Base-by-base conservation (phyloP, 2,888 invertebrate genomes). In the Synergus japonicus region DNA sequence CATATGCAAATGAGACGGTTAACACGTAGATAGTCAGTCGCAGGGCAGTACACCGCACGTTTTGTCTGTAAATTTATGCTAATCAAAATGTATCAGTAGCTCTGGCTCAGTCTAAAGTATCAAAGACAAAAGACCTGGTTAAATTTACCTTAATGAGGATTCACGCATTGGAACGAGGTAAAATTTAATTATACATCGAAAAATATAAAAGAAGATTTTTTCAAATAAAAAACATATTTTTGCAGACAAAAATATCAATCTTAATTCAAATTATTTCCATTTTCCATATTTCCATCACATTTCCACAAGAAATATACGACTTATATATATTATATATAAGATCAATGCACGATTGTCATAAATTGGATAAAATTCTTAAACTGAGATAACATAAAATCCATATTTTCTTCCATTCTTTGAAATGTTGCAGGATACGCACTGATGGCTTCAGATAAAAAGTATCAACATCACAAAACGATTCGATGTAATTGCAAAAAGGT, bases 61-160 rank as follows among this genome's bases (percentile, higher is more conserved):
- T 89, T 87, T 85, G 88, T 87, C 91, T 89, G 90, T 89, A 90
- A 91, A 91, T 92, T 88, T 91, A 92, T 91, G 92, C 89, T 91
- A 92, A 92, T 91, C 89, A 88, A 87, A 88, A 91, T 91, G 89
- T 92, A 92, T 92, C 92, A 91, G 90, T 87, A 86, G 86, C 86
- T 87, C 87, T 86, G 87, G 82, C 87, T 73, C 73, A 86, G 87
- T 86, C 86, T 85, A 85, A 88, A 83, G 85, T 86, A 79, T 77
- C 87, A 82, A 83, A 85, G 85, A 79, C 81, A 80, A 82, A 82
- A 84, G 81, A 81, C 83, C 49, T 80, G 83, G 76, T 83, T 82
- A 41, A 73, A 73, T 58, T 73, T 54, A 37, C 54, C n/a, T 54
- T 58, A 73, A 73, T 58, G 22, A 15, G 37, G 54, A 58, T 73